phyloP scores from a whole-genome alignment of 2,113 vertebrate genomes.

The Neogale vison region DNA sequence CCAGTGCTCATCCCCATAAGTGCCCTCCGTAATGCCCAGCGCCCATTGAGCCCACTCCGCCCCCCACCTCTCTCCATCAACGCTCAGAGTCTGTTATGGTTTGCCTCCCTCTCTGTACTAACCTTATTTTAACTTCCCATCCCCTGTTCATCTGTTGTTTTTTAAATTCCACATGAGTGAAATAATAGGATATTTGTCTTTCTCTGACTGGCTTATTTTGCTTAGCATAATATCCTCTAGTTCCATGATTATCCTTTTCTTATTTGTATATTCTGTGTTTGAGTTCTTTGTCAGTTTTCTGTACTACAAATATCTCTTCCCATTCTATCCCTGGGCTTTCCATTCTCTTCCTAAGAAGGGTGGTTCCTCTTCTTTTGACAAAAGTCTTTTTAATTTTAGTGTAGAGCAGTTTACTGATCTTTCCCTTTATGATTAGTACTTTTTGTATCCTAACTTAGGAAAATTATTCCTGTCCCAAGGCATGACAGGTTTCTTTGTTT shows the following conservation, averaged over 20 bases:
- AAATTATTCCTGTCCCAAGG: not conserved
- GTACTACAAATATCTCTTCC: not conserved
- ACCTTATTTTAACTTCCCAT: not conserved
- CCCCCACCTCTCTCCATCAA: not conserved
- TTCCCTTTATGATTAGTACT: not conserved
- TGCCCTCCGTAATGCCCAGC: not conserved
- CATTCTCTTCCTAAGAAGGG: not conserved
- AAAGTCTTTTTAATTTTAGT: not conserved
- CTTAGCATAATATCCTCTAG: not conserved
- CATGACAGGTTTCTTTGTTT: not conserved
- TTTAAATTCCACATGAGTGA: not conserved
- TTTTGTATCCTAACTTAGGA: slow-evolving; percentile 1
- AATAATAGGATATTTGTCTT: not conserved
- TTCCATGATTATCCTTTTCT: not conserved
- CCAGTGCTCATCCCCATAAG: not conserved
- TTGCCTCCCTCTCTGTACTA: not conserved
- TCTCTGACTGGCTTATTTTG: not conserved
- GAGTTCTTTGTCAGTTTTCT: not conserved
- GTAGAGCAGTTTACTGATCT: not conserved
- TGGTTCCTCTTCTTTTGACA: not conserved
- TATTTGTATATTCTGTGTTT: not conserved
- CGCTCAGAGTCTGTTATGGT: not conserved
- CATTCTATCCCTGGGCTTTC: not conserved
- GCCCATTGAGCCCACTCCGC: not conserved
- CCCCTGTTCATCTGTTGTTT: not conserved